Evolutionary conservation across 2,113 vertebrate genomes (phyloP), one percentile per base, ranked within the genome.

Genomic region (Pterophyllum scalare): DNA sequence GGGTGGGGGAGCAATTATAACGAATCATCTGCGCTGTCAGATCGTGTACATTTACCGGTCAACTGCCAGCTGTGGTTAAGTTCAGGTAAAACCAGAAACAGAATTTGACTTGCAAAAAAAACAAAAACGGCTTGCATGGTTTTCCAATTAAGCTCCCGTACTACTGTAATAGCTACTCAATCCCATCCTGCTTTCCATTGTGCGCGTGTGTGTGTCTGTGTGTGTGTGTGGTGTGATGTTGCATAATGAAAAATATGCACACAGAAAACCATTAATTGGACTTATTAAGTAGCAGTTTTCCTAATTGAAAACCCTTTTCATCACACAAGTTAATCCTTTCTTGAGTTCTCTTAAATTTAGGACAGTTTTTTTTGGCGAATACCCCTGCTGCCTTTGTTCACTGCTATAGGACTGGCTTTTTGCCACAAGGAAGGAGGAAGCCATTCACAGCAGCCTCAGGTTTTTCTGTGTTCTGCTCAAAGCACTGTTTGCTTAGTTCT

Each of bases 401-500:
- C 49, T 59, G 35, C 61, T 75, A 43, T 72, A 75, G 46, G 56
- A 33, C 75, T 75, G 93, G 90, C 88, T 74, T 64, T 83, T 61
- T 78, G 87, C 88, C 88, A 87, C 19, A 57, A 65, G 33, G 79
- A 59, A 33, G 31, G 52, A 59, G 31, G 76, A 60, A 75, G 40
- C 49, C 61, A 83, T 79, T 84, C 64, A 35, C 60, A 75, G 17
- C 77, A 24, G 79, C 82, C 52, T 33, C 13, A 0, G 62, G 58
- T 64, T 86, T 92, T 87, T 92, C 76, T 72, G 79, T 9, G 17
- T 76, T 87, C 81, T 82, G 75, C 79, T 88, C 86, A 93, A 92
- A 88, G 83, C 84, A 79, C 62, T 91, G 82, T 94, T 94, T 94
- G 87, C 90, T 88, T 59, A 88, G 86, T 84, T 83, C 88, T 92